phyloP scores from a whole-genome alignment of 35 echinoderm and acorn worm genomes.

The Strongylocentrotus purpuratus region DNA sequence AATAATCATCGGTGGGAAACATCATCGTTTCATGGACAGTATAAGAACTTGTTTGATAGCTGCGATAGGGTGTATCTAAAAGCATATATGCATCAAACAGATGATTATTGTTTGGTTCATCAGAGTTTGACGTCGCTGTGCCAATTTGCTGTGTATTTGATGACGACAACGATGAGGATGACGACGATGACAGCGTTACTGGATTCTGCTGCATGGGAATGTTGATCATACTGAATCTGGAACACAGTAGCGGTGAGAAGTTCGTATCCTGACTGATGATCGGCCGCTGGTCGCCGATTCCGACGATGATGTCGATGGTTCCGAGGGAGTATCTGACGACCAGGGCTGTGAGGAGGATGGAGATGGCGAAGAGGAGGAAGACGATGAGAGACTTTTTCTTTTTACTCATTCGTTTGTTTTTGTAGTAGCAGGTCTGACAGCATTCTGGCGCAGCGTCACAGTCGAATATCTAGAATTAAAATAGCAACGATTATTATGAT shows the following conservation, averaged over 20 bases:
- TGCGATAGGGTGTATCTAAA: conserved; percentile 12
- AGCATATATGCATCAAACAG: conserved; percentile 25
- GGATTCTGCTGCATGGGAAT: neutral
- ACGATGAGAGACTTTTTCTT: neutral
- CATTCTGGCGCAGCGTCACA: conserved; percentile 28
- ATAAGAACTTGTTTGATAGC: neutral
- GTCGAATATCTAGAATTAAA: neutral
- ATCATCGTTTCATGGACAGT: neutral
- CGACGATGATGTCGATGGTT: neutral
- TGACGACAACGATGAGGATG: neutral
- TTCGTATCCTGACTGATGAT: neutral
- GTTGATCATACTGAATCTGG: neutral
- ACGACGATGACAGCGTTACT: neutral
- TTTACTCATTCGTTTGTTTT: neutral
- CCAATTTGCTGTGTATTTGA: neutral
- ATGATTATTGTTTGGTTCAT: neutral
- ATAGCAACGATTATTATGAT: too few species aligned
- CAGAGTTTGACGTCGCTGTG: neutral
- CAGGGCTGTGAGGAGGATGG: neutral
- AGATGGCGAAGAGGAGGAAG: neutral
- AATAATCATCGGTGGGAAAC: neutral
- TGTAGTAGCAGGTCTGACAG: conserved; percentile 19
- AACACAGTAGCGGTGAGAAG: conserved; percentile 26
- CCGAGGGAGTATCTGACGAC: conserved; percentile 34
- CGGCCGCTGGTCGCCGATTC: conserved; percentile 36